Percentiles rank a stretch among this genome's conserved stretches.
phyloP scores from a whole-genome alignment of 53 echinoderm and acorn worm species.

The Luidia sarsii region DNA sequence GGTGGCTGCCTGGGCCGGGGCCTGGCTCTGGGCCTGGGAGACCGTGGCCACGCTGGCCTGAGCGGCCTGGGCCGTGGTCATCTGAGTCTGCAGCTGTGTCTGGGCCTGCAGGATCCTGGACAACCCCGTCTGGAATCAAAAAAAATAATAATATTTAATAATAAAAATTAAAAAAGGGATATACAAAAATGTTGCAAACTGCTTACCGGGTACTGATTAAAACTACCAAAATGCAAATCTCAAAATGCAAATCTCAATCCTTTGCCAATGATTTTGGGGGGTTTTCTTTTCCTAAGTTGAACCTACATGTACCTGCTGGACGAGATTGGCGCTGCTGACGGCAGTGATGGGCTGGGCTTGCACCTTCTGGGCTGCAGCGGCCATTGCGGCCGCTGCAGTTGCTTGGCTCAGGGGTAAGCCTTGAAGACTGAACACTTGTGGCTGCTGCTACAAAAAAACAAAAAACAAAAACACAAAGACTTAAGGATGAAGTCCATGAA shows the following conservation, averaged over 20 bases:
- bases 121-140: neutral
- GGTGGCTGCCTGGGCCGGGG: neutral
- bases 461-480: no score
- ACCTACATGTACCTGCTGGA: conserved; percentile 51
- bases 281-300: no score
- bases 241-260: no score
- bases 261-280: no score
- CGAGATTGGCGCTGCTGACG: conserved; percentile 22
- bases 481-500: no score
- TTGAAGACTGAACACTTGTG: conserved; percentile 47
- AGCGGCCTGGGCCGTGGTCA: conserved; percentile 29
- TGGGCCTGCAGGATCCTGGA: conserved; percentile 32
- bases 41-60: conserved; percentile 33
- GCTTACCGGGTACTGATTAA: no score
- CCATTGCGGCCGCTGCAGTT: conserved; percentile 68
- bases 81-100: conserved; percentile 29
- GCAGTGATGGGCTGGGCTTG: conserved; percentile 35
- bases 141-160: no score
- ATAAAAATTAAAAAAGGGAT: no score
- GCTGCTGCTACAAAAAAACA: conserved; percentile 45
- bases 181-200: no score
- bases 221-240: no score
- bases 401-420: conserved; percentile 40
- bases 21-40: conserved; percentile 51
- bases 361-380: conserved; percentile 67